Base-by-base conservation (phyloP, 30 jellyfish, hydroid and myxozoan genomes). In the Aurelia coerulea region DNA sequence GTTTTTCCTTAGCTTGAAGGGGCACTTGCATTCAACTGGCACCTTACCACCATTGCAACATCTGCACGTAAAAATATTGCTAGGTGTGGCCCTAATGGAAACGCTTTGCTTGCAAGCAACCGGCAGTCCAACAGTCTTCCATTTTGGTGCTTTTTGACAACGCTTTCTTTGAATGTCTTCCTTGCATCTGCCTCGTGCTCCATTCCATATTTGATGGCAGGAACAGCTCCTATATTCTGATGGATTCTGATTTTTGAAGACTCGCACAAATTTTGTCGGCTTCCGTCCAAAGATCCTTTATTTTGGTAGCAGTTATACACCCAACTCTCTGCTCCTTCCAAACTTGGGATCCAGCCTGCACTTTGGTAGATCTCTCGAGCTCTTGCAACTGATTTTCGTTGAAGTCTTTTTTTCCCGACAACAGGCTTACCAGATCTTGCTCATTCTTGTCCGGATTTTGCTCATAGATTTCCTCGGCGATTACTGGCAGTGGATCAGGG, bases 61-160 rank as follows among this genome's bases (percentile, higher is more conserved):
- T 56, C 72, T 85, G 73, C 94, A 85, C 3, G 15, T 12, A 53
- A 75, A 17, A 53, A 85, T 73, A 17, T 84, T 70, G 60, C 74
- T 90, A 19, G 94, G 94, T 52, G 90, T 17, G 32, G 94, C 94
- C 32, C 42, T 90, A 73, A 85, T 32, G 94, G 79, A 23, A n/a
- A 11, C 17, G 52, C 52, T 73, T 70, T 62, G 37, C 17, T 14
- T 3, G 74, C 51, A 52, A 32, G 64, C 71, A 85, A 53, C 17
- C 92, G 88, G 53, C 78, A 17, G 37, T 39, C 17, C 74, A 33
- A 42, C 15, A 37, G 42, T 51, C 64, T 85, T 4, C 29, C 41
- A 0, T 60, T 73, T 19, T 32, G 49, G 62, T 85, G 90, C 29
- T 34, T 73, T 23, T 29, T 54, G 9, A 62, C 83, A 33, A 54